Percentiles rank a stretch among this genome's conserved stretches.
phyloP scores from a whole-genome alignment of 2,113 vertebrate genomes.

The Coturnix japonica region DNA sequence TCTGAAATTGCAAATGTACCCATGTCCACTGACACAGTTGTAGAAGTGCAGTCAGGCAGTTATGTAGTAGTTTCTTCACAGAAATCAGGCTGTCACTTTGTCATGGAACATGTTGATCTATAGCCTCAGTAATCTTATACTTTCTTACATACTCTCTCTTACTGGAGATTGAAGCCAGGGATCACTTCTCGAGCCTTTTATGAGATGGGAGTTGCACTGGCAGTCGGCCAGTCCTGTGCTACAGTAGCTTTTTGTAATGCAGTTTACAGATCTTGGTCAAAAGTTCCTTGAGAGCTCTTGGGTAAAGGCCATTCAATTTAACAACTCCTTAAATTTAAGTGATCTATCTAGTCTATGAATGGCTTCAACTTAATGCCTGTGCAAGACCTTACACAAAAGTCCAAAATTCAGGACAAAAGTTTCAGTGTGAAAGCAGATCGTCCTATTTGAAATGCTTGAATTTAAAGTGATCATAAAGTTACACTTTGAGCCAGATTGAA shows the following conservation, averaged over 20 bases:
- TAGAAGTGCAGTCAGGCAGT: background rate
- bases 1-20: background rate
- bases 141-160: background rate
- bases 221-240: background rate
- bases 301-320: background rate
- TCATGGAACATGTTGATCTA: background rate
- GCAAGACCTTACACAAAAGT: background rate
- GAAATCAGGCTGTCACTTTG: background rate
- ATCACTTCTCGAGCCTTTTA: background rate
- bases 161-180: background rate
- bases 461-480: background rate
- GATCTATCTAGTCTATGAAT: background rate
- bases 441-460: background rate
- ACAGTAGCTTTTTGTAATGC: background rate
- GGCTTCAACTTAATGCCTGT: background rate
- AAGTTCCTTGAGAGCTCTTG: background rate
- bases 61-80: background rate
- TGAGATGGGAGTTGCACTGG: background rate
- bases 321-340: background rate
- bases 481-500: background rate
- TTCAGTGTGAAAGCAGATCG: background rate
- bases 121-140: background rate
- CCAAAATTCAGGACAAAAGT: background rate
- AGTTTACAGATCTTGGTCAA: background rate
- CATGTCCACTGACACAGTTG: background rate